These are phyloP conservation scores for Syrrhaptes paradoxus DNA, from an alignment of 2,113 vertebrate genomes.

Conservation along the genomic window DNA sequence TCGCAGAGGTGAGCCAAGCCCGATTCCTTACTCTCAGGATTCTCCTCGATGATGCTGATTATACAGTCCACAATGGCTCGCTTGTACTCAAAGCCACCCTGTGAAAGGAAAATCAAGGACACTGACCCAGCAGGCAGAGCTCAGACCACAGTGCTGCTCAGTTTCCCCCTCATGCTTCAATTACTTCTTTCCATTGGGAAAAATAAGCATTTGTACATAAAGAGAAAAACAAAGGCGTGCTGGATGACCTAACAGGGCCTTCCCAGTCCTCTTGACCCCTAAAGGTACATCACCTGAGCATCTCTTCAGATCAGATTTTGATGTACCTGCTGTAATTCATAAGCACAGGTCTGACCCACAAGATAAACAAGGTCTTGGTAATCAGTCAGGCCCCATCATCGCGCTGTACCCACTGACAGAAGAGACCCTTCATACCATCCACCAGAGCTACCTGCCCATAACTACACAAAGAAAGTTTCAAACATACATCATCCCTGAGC, in stretches of 20 bases:
- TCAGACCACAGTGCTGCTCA: background rate
- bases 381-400: background rate
- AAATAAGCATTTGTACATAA: background rate
- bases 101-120: background rate
- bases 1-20: conserved; percentile 96
- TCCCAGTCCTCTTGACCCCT: background rate
- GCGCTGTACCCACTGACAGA: background rate
- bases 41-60: conserved; percentile 96
- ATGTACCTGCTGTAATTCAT: background rate
- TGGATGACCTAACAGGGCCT: background rate
- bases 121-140: background rate
- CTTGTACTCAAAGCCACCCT: conserved; percentile 99
- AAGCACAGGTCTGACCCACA: fast-evolving
- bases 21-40: conserved; percentile 93
- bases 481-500: conserved; percentile 94
- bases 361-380: background rate
- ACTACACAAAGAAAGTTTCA: background rate
- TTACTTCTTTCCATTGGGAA: background rate
- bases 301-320: background rate
- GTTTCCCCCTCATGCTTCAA: background rate
- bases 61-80: conserved; percentile 98
- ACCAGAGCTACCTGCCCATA: background rate
- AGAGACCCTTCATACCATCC: background rate
- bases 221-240: too few species aligned
- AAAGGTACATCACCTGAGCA: background rate